A percentile compares a stretch with the other conserved stretches of the same genome.
Conservation (phyloP, 2,888 invertebrate genomes). For the Strigamia crassipes region DNA sequence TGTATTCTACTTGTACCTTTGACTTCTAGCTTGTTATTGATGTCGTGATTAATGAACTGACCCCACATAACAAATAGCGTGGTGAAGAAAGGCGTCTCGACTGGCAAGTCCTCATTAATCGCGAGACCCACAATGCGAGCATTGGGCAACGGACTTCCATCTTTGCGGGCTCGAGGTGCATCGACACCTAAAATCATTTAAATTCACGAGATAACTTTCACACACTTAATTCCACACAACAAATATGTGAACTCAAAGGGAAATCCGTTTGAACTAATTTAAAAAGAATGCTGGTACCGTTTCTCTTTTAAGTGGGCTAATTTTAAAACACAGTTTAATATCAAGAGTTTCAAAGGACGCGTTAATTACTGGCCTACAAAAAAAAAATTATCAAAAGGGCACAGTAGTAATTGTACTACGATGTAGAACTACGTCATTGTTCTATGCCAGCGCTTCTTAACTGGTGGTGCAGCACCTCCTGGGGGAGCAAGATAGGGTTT, state of each 20-base stretch:
- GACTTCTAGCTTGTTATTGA: slow-evolving; percentile 43
- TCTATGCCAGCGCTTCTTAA: too few species aligned
- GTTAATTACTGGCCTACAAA: background rate
- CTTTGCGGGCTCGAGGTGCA: slow-evolving; percentile 25
- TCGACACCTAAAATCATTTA: slow-evolving; percentile 29
- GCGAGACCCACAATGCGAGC: background rate
- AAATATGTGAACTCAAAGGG: background rate
- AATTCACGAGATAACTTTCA: background rate
- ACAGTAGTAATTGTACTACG: too few species aligned
- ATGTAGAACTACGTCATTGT: too few species aligned
- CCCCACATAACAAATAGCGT: slow-evolving; percentile 44
- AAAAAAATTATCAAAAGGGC: too few species aligned
- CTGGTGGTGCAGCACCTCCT: too few species aligned
- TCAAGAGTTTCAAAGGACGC: too few species aligned
- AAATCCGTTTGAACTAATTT: background rate
- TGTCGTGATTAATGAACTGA: slow-evolving; percentile 45
- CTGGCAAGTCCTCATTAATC: slow-evolving; percentile 2
- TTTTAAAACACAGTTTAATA: too few species aligned
- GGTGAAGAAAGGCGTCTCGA: slow-evolving; percentile 29
- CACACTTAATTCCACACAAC: too few species aligned
- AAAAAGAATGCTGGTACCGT: background rate
- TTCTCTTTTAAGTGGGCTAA: too few species aligned
- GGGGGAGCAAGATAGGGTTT: too few species aligned
- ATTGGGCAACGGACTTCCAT: slow-evolving; percentile 15
- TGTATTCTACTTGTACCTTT: background rate